A percentile compares a stretch with the other conserved stretches of the same genome.
phyloP scores from a whole-genome alignment of 2,888 invertebrate genomes.

The Agrotis exclamationis region DNA sequence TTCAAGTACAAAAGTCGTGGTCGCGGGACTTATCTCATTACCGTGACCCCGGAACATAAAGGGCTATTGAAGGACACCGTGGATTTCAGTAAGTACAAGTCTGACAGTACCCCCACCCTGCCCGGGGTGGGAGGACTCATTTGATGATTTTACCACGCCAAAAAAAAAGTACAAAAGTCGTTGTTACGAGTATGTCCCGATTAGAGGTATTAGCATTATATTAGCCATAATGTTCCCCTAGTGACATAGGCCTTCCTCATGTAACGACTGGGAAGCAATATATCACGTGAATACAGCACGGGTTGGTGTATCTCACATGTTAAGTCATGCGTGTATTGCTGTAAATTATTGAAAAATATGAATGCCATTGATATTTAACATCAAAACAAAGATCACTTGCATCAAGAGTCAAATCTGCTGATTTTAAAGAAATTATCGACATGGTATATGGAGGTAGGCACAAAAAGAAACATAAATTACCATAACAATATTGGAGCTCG shows the following conservation, averaged over 20 bases:
- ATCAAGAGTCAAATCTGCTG: constrained; percentile 32
- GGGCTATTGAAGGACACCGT: too few relatives aligned
- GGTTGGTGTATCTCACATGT: background rate
- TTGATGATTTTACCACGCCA: too few relatives aligned
- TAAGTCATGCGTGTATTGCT: background rate
- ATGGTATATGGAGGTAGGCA: constrained; percentile 62
- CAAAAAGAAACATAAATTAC: constrained; percentile 63
- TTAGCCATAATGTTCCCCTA: background rate
- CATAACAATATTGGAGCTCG: constrained; percentile 69
- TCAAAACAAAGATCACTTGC: background rate
- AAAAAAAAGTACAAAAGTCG: background rate
- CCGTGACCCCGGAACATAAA: too few relatives aligned
- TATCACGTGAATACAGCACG: too few relatives aligned
- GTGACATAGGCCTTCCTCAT: background rate
- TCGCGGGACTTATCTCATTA: too few relatives aligned
- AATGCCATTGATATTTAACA: constrained; percentile 3
- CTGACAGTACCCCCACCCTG: too few relatives aligned
- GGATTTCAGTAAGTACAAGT: too few relatives aligned
- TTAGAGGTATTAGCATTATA: background rate
- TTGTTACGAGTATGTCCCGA: too few relatives aligned
- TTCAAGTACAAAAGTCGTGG: constrained; percentile 6
- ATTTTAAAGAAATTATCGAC: constrained; percentile 43
- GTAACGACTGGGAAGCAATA: too few relatives aligned
- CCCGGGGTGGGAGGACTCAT: too few relatives aligned
- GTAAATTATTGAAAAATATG: background rate